Evolutionary conservation across 2,888 invertebrate genomes (phyloP), one percentile per base, ranked within the genome.

Genomic region (Cryptophagus acutangulus): DNA sequence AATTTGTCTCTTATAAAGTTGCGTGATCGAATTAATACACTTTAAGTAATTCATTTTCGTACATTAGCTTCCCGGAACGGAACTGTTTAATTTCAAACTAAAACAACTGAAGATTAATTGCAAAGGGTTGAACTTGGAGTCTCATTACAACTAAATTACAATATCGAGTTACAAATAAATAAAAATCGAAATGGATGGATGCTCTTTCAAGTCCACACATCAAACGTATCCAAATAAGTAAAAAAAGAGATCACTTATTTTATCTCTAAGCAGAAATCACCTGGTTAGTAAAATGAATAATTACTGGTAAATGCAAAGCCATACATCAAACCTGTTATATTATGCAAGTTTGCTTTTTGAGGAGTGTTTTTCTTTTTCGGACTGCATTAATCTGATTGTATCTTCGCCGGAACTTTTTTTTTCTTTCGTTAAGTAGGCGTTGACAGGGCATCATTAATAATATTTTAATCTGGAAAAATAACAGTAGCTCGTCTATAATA

Each of bases 391-490:
- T 55, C 49, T 54, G 54, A 57, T 55, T 48, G 54, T 45, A 51
- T 49, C 46, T 37, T 33, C 41, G 44, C 49, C 51, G 48, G 46
- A 49, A 53, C 49, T 48, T 52, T 49, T 48, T n/a, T n/a, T n/a
- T n/a, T n/a, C n/a, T n/a, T 55, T 52, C 45, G 46, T 48, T 52
- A 54, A 54, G 55, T 56, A 49, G 59, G 52, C 57, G 60, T 50
- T 51, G 58, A 58, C 58, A 55, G 54, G 42, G 31, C 43, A 51
- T 53, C 58, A 60, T 60, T 60, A 58, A 60, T 60, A 55, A 54
- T 45, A 47, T 50, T 45, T 46, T 54, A 52, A 55, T 56, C 50
- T 53, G 30, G 26, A 36, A 48, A 48, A 51, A 46, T 50, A 54
- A 49, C 55, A 49, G 55, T 52, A 57, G 55, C 54, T 15, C n/a